phyloP scores from a whole-genome alignment of 2,797 vertebrate species.

The Sebastes wilsoni region DNA sequence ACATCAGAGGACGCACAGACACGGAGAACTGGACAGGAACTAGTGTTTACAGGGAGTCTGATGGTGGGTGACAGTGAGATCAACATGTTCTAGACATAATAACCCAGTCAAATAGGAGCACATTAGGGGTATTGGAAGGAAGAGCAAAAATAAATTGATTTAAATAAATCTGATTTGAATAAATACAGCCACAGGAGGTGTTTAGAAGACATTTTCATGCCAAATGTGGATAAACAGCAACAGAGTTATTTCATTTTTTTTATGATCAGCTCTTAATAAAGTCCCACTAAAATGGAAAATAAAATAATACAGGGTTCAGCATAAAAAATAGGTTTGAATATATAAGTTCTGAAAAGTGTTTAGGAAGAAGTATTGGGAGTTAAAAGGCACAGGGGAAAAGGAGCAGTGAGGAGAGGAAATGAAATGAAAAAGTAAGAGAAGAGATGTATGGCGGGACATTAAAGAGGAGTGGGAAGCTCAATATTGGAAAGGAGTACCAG shows the following conservation, averaged over 20 bases:
- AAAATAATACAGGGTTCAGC: not conserved
- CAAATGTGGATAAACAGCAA: slow-evolving; percentile 2
- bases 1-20: not conserved
- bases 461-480: slow-evolving; percentile 2
- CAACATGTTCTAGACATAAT: not conserved
- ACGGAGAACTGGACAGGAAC: not conserved
- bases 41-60: not conserved
- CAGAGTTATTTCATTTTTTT: not conserved
- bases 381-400: slow-evolving; percentile 4
- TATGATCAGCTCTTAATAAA: slow-evolving; percentile 9
- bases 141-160: slow-evolving; percentile 19
- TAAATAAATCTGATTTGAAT: slow-evolving; percentile 32
- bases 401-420: slow-evolving; percentile 17
- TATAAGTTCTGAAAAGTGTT: slow-evolving; percentile 10
- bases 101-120: not conserved
- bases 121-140: slow-evolving; percentile 2
- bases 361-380: slow-evolving; percentile 4
- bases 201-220: slow-evolving; percentile 13
- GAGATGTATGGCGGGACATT: slow-evolving; percentile 5
- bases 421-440: not conserved
- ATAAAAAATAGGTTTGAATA: slow-evolving; percentile 1
- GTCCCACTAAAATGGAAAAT: not conserved
- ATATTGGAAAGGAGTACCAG: slow-evolving; percentile 2
- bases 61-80: not conserved
- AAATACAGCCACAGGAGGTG: slow-evolving; percentile 13